Base-by-base conservation (phyloP, 2,888 invertebrate genomes). In the Vandiemenella viatica region DNA sequence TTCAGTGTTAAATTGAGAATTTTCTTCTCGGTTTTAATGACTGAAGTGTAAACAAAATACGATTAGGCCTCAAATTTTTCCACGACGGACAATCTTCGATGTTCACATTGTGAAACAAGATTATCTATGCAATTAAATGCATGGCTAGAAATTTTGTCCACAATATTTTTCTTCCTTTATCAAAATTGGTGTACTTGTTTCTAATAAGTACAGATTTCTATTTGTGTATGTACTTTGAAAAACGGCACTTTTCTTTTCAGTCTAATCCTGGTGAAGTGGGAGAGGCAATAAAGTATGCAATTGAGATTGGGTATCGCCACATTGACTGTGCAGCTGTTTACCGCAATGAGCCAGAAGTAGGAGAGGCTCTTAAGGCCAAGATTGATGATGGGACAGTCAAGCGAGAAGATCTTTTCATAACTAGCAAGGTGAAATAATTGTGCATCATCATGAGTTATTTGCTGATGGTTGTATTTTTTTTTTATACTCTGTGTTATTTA, bases 251-350 rank as follows among this genome's bases (percentile, higher is more conserved):
- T 56, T 51, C 41, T 47, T 65, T 68, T 21, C 56, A 83, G 83
- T 79, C 81, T 0, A 73, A 76, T 57, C 72, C 76, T 22, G 77
- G 76, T 22, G 75, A 79, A 60, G 79, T 77, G 0, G 70, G 69
- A 0, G 75, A 79, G 55, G 80, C 80, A 0, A 71, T 84, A 4
- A 75, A 77, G 49, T 74, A 80, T 58, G 86, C 86, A 4, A 78
- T 87, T 48, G 80, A 83, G 56, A 66, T 76, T 37, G 87, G 87
- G 0, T 88, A 87, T 60, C 72, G 84, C 0, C 81, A 83, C 60
- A 72, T 88, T 50, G 88, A 88, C 60, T 80, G 84, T 50, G 80
- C 82, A 8, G 73, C 74, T 55, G 66, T 77, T 10, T 88, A 88
- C 61, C 69, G 74, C 15, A 77, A 83, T 22, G 83, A 83, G 59